These are phyloP conservation scores for Solen grandis DNA, from an alignment of 1,140 invertebrate species.

Conservation along the genomic window DNA sequence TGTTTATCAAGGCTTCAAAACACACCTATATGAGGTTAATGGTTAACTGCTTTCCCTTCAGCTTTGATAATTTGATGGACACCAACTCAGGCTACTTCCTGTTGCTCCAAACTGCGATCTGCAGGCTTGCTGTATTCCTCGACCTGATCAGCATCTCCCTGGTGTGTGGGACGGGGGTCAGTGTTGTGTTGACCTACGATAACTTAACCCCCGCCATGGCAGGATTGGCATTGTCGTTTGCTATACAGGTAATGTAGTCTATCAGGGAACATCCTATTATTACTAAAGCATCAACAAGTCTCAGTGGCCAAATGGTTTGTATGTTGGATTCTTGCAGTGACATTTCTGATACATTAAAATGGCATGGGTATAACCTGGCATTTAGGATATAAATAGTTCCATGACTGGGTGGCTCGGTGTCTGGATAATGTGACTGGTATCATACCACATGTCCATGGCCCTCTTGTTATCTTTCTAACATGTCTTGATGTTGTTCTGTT, in stretches of 20 bases:
- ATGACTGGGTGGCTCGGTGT: too few species aligned
- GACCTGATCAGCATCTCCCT: conserved; percentile 82
- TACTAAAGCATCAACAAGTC: not conserved
- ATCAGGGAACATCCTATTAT: not conserved
- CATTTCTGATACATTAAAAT: not conserved
- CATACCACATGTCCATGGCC: too few species aligned
- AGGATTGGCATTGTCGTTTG: conserved; percentile 86
- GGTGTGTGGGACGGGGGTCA: conserved; percentile 82
- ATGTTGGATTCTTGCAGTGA: not conserved
- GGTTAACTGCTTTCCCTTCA: too few species aligned
- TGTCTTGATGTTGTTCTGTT: too few species aligned
- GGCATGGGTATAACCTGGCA: not conserved
- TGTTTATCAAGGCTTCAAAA: too few species aligned
- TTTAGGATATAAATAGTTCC: not conserved
- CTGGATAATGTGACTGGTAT: too few species aligned
- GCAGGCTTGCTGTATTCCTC: conserved; percentile 87
- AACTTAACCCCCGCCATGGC: conserved; percentile 84
- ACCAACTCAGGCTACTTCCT: conserved; percentile 83
- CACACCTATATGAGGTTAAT: too few species aligned
- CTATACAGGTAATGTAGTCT: conserved; percentile 84
- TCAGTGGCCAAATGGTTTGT: not conserved
- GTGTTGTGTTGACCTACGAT: conserved; percentile 83
- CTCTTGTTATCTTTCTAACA: too few species aligned
- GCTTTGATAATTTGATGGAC: conserved; percentile 84
- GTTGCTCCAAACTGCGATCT: conserved; percentile 84